These are phyloP conservation scores for Peribatodes rhomboidaria DNA, from an alignment of 2,888 invertebrate species.

Conservation along the genomic window DNA sequence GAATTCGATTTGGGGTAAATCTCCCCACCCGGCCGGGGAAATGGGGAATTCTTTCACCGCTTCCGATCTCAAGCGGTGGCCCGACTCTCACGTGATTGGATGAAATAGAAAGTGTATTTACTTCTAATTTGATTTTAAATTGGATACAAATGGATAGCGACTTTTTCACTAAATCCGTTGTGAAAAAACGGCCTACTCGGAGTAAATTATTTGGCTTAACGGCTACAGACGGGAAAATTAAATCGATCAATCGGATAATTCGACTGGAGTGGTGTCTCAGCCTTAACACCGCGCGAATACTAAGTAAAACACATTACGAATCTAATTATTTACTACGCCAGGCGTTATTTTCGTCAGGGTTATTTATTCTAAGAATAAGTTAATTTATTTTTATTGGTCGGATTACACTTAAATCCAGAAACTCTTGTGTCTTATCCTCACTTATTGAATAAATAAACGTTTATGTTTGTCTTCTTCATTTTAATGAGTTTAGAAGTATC, in stretches of 20 bases:
- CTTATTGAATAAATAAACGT: constrained; percentile 8
- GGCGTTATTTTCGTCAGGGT: constrained; percentile 22
- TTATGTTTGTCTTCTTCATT: neutral
- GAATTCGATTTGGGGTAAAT: constrained; percentile 84
- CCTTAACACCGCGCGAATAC: constrained; percentile 36
- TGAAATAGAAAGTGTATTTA: constrained; percentile 81
- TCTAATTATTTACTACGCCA: constrained; percentile 44
- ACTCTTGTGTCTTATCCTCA: constrained; percentile 12
- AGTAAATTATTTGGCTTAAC: constrained; percentile 71
- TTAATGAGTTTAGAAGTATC: neutral
- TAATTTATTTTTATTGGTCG: constrained; percentile 17
- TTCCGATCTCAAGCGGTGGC: constrained; percentile 64
- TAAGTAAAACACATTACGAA: constrained; percentile 41
- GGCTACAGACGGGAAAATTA: constrained; percentile 65
- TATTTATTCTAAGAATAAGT: constrained; percentile 21
- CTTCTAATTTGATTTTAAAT: constrained; percentile 84
- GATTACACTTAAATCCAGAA: constrained; percentile 20
- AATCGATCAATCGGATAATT: constrained; percentile 66
- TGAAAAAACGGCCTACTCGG: constrained; percentile 55
- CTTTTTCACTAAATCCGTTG: constrained; percentile 69
- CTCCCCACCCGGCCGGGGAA: constrained; percentile 70
- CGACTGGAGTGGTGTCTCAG: constrained; percentile 39
- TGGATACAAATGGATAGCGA: constrained; percentile 80
- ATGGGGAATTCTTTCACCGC: constrained; percentile 70
- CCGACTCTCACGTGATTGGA: constrained; percentile 76